These are phyloP conservation scores for Hylyphantes graminicola DNA, from an alignment of 1,140 invertebrate genomes.

Conservation along the genomic window DNA sequence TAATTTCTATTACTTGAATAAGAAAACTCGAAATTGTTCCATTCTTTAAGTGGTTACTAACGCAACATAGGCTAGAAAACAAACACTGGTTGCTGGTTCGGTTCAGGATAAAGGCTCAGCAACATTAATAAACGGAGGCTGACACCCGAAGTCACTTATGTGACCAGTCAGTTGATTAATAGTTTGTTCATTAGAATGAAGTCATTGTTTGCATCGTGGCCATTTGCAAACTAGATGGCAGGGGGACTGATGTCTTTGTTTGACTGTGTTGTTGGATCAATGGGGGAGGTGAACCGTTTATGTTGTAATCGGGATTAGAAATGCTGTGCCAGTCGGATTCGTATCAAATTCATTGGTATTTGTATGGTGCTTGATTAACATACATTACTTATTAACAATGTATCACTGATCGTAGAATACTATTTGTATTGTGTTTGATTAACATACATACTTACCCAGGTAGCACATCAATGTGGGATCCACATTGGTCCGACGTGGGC, in stretches of 20 bases:
- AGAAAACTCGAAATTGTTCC: no score
- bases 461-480: no score
- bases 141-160: constrained; percentile 23
- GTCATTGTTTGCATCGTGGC: not conserved
- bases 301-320: no score
- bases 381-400: no score
- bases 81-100: constrained; percentile 10
- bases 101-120: not conserved
- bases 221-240: constrained; percentile 17
- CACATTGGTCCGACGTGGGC: no score
- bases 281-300: not conserved
- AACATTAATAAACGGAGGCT: constrained; percentile 9
- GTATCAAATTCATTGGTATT: no score
- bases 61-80: constrained; percentile 19
- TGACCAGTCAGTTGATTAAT: constrained; percentile 9
- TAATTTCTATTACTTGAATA: no score
- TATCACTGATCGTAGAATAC: no score
- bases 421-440: no score
- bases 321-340: no score
- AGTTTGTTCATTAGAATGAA: constrained; percentile 25
- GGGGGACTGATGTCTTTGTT: not conserved
- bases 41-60: not conserved
- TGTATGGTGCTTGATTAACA: no score
- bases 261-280: constrained; percentile 5
- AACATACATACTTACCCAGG: no score